Base-by-base conservation (phyloP, 2,888 invertebrate genomes). In the Lobophora halterata region DNA sequence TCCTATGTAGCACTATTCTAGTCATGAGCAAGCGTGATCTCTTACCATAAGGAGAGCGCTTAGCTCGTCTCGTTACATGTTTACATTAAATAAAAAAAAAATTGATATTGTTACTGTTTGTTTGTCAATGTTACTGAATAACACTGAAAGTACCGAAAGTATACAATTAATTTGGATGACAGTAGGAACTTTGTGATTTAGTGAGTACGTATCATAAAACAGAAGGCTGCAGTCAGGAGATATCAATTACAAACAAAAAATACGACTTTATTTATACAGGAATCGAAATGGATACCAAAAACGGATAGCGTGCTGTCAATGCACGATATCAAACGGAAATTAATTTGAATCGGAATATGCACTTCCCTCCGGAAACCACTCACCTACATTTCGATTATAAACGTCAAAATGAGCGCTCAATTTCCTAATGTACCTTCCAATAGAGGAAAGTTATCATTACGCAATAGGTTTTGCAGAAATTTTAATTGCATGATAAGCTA, bases 261-360 rank as follows among this genome's bases (percentile, higher is more conserved):
- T 25, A 27, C 14, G 10, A 21, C 28, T 21, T 5, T 14, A 20
- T 18, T 5, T 7, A 12, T 3, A 26, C 18, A 18, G 41, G 34
- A 46, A 47, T 47, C 42, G 40, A 18, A 17, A 5, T 17, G 2
- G 17, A 17, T 5, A 17, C n/a, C 20, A 10, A 9, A 16, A 43
- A 25, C 28, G 19, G 4, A 37, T 52, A 46, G 57, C 52, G 41
- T 38, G 46, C 49, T 55, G 51, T 62, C 57, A 57, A 42, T 31
- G 43, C 50, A 58, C 34, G 46, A 43, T 49, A 37, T 26, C 43
- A 33, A 55, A 37, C 79, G 85, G 85, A 86, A 79, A 65, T 63
- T 57, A 68, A 81, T 85, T 83, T 81, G 61, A 85, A 85, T 86
- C 64, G 58, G 58, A 79, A 76, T 74, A 79, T 65, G 69, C 71